phyloP scores from a whole-genome alignment of 1,140 invertebrate species.

The Drosophila santomea region DNA sequence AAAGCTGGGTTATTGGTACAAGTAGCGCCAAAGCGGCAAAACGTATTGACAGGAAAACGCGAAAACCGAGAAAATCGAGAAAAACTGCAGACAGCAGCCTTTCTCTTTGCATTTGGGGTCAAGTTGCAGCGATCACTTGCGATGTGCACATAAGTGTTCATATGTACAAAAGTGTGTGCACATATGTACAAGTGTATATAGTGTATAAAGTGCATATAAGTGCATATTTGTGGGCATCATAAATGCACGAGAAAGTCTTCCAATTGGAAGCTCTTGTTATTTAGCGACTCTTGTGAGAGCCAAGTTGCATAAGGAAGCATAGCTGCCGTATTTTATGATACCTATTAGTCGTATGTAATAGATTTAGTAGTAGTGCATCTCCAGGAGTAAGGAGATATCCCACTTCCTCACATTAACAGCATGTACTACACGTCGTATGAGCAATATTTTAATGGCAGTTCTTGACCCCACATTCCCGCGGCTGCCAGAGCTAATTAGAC shows the following conservation, averaged over 20 bases:
- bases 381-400: background rate
- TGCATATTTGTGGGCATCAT: conserved; percentile 16
- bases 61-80: conserved; percentile 3
- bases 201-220: conserved; percentile 9
- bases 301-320: conserved; percentile 7
- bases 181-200: conserved; percentile 3
- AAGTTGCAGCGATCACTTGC: conserved; percentile 33
- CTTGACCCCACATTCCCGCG: no score
- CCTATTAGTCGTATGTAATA: background rate
- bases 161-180: conserved; percentile 6
- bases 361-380: background rate
- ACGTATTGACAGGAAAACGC: conserved; percentile 8
- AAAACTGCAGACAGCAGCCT: conserved; percentile 41
- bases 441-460: background rate
- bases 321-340: no score
- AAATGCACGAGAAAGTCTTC: conserved; percentile 9
- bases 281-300: background rate
- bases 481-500: background rate
- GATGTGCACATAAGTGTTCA: background rate
- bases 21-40: conserved; percentile 4
- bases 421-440: background rate
- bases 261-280: conserved; percentile 17
- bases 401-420: background rate
- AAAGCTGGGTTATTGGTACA: conserved; percentile 35
- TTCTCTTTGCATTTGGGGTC: conserved; percentile 63